Percentiles rank a stretch among this genome's conserved stretches.
phyloP scores from a whole-genome alignment of 2,888 invertebrate genomes.

The Gymnoscelis rufifasciata region DNA sequence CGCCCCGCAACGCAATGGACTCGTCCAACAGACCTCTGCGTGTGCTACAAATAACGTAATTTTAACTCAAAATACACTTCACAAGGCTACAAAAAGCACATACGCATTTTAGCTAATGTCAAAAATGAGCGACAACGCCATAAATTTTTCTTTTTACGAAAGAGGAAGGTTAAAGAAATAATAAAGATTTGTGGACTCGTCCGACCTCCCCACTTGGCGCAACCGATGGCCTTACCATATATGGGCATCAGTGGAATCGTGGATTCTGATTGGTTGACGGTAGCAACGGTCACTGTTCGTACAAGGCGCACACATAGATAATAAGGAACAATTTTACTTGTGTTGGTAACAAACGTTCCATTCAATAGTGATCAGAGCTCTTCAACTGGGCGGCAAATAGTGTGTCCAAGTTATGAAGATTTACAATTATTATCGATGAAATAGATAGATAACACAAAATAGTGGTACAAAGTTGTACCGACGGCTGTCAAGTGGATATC shows the following conservation, averaged over 20 bases:
- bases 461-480: too few species aligned
- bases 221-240: conserved; percentile 87
- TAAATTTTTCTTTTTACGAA: conserved; percentile 22
- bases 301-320: conserved; percentile 49
- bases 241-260: conserved; percentile 87
- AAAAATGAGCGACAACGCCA: conserved; percentile 26
- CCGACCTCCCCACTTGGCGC: conserved; percentile 67
- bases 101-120: conserved; percentile 43
- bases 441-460: too few species aligned
- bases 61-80: conserved; percentile 41
- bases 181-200: conserved; percentile 62
- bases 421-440: conserved; percentile 22
- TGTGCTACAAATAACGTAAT: conserved; percentile 47
- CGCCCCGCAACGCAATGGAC: conserved; percentile 59
- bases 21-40: conserved; percentile 60
- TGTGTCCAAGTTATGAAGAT: conserved; percentile 36
- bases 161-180: conserved; percentile 27
- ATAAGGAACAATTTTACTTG: conserved; percentile 35
- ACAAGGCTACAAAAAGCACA: conserved; percentile 41
- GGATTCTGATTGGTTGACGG: conserved; percentile 81
- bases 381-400: conserved; percentile 31
- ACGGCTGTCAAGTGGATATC: too few species aligned
- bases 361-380: conserved; percentile 37
- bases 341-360: conserved; percentile 54
- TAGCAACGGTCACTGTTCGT: conserved; percentile 71